Conservation (phyloP, 2,113 vertebrate species). For the Notarius lentiginosus region DNA sequence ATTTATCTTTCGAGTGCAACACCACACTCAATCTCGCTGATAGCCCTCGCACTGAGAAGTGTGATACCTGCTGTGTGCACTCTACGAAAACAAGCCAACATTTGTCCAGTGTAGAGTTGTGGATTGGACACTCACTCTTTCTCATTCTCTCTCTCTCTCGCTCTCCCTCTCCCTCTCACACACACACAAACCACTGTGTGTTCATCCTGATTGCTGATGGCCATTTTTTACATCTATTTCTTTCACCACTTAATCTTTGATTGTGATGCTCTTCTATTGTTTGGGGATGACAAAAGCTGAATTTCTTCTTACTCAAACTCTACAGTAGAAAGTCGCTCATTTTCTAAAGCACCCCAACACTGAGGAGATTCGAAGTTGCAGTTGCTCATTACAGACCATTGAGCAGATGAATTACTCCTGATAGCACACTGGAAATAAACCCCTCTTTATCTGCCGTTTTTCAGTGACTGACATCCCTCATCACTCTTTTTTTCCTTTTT, state of each 20-base stretch:
- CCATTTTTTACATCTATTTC: slow-evolving; percentile 68
- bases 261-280: slow-evolving; percentile 72
- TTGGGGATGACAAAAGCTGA: slow-evolving; percentile 65
- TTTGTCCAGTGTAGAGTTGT: slow-evolving; percentile 52
- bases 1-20: slow-evolving; percentile 44
- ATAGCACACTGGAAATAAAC: slow-evolving; percentile 67
- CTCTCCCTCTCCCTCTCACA: slow-evolving; percentile 46
- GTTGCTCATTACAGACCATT: slow-evolving; percentile 72
- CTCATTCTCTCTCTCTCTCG: slow-evolving; percentile 46
- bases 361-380: slow-evolving; percentile 66
- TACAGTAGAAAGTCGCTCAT: slow-evolving; percentile 64
- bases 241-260: slow-evolving; percentile 69
- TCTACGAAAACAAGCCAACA: slow-evolving; percentile 58
- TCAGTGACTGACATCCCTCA: slow-evolving; percentile 65
- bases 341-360: slow-evolving; percentile 62
- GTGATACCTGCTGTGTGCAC: slow-evolving; percentile 36
- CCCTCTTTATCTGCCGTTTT: slow-evolving; percentile 64
- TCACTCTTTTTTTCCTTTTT: slow-evolving; percentile 60
- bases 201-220: slow-evolving; percentile 69
- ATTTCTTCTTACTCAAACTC: slow-evolving; percentile 62
- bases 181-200: slow-evolving; percentile 45
- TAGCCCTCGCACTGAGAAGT: slow-evolving; percentile 50
- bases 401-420: slow-evolving; percentile 72
- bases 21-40: slow-evolving; percentile 48
- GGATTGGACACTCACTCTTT: slow-evolving; percentile 58